Conservation (phyloP, 2,113 vertebrate species). For the Anhinga rufa region DNA sequence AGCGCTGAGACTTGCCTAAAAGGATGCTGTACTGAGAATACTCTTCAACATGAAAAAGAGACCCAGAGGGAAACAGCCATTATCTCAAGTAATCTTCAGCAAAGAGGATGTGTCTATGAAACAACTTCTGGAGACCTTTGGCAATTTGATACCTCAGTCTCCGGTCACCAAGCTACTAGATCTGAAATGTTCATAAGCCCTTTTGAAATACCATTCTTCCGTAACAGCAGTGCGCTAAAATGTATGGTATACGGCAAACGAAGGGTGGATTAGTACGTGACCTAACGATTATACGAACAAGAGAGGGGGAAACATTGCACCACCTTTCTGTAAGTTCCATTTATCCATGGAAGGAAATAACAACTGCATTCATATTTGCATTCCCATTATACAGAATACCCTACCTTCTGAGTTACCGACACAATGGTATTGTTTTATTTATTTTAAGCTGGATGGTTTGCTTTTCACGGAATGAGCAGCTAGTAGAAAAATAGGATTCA, state of each 20-base stretch:
- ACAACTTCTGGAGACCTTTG: not conserved
- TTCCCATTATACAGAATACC: constrained; percentile 23
- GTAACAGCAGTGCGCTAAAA: not conserved
- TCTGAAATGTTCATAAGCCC: not conserved
- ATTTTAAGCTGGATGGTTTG: constrained; percentile 25
- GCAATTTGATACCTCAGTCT: not conserved
- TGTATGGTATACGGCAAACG: not conserved
- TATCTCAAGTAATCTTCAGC: not conserved
- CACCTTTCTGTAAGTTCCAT: not conserved
- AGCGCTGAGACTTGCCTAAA: not conserved
- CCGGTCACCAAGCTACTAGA: not conserved
- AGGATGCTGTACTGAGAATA: not conserved
- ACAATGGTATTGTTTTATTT: constrained; percentile 9
- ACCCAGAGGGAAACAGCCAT: not conserved
- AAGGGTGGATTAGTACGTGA: not conserved
- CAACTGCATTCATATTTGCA: not conserved
- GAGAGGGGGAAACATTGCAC: not conserved
- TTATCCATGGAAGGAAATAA: constrained; percentile 38
- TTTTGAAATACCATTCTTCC: not conserved
- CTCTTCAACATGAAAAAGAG: not conserved
- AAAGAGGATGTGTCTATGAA: not conserved
- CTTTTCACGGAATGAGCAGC: not conserved
- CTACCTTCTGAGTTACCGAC: not conserved
- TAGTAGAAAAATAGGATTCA: constrained; percentile 41
- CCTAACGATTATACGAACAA: not conserved